A percentile compares a stretch with the other conserved stretches of the same genome.
Conservation (phyloP, 2,888 invertebrate species). For the Eilema griseolum region DNA sequence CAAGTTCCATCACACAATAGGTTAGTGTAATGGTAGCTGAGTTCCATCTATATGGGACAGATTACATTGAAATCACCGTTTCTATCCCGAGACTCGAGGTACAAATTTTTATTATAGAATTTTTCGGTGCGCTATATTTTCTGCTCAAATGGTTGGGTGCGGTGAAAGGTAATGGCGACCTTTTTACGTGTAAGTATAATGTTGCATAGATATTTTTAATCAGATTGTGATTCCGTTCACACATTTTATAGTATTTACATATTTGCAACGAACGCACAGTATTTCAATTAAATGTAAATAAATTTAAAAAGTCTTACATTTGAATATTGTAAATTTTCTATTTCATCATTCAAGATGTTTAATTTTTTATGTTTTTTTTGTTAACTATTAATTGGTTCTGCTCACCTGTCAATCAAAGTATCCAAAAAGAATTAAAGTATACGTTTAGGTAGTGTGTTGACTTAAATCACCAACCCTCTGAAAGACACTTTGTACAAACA, state of each 20-base stretch:
- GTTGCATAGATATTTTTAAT: slow-evolving; percentile 44
- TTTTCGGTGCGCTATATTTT: slow-evolving; percentile 63
- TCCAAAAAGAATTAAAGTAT: neutral
- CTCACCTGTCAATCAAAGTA: neutral
- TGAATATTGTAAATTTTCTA: neutral
- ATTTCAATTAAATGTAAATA: too few relatives aligned
- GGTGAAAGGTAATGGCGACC: slow-evolving; percentile 58
- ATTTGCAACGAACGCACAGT: slow-evolving; percentile 42
- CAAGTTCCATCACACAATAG: slow-evolving; percentile 63
- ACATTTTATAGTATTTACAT: slow-evolving; percentile 41
- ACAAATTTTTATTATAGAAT: slow-evolving; percentile 64
- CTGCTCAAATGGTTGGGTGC: slow-evolving; percentile 55
- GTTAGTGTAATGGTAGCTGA: slow-evolving; percentile 63
- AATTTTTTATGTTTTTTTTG: neutral
- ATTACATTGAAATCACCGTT: slow-evolving; percentile 68
- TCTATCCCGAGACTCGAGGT: slow-evolving; percentile 59
- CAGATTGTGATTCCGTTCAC: slow-evolving; percentile 33
- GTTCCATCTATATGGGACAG: slow-evolving; percentile 65
- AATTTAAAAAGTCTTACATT: slow-evolving; percentile 13
- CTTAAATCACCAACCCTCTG: neutral
- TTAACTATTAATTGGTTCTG: neutral
- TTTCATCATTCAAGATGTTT: neutral
- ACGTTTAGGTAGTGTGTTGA: neutral
- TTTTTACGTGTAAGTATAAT: slow-evolving; percentile 48
- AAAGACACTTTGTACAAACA: neutral